Percentiles rank a stretch among this genome's conserved stretches.
These are phyloP conservation scores for Cataglyphis hispanica DNA, from an alignment of 1,140 invertebrate genomes.

Conservation along the genomic window DNA sequence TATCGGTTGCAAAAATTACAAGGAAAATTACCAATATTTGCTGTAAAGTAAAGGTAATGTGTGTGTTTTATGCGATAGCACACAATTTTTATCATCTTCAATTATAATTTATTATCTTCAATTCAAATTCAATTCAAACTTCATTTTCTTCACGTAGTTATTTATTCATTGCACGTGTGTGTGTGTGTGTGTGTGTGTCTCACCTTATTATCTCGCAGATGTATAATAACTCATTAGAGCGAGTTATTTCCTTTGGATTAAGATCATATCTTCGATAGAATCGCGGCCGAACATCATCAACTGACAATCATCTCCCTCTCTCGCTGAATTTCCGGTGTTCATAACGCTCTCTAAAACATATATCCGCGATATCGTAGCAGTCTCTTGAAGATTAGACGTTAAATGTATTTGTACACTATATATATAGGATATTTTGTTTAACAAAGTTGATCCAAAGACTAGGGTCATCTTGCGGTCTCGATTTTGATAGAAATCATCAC, in stretches of 20 bases:
- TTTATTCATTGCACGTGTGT: constrained; percentile 42
- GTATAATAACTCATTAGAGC: constrained; percentile 53
- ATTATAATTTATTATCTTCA: no score
- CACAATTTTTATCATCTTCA: not conserved
- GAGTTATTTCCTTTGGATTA: constrained; percentile 44
- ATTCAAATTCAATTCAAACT: not conserved
- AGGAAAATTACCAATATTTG: not conserved
- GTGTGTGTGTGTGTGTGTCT: constrained; percentile 22
- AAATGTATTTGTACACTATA: not conserved
- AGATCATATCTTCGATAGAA: constrained; percentile 43
- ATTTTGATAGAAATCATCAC: not conserved
- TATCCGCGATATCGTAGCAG: not conserved
- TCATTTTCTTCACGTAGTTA: constrained; percentile 46
- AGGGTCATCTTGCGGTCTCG: not conserved
- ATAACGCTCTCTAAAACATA: not conserved
- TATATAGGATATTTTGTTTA: no score
- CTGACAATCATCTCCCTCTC: constrained; percentile 27
- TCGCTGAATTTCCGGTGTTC: constrained; percentile 29
- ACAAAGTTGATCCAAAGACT: not conserved
- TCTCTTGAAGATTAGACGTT: not conserved
- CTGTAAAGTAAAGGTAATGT: not conserved
- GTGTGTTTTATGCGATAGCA: not conserved
- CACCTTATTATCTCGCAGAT: constrained; percentile 44
- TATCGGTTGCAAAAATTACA: not conserved
- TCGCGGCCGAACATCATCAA: constrained; percentile 19